Evolutionary conservation across 2,888 invertebrate species (phyloP).

Genomic region (Hipparchia semele): DNA sequence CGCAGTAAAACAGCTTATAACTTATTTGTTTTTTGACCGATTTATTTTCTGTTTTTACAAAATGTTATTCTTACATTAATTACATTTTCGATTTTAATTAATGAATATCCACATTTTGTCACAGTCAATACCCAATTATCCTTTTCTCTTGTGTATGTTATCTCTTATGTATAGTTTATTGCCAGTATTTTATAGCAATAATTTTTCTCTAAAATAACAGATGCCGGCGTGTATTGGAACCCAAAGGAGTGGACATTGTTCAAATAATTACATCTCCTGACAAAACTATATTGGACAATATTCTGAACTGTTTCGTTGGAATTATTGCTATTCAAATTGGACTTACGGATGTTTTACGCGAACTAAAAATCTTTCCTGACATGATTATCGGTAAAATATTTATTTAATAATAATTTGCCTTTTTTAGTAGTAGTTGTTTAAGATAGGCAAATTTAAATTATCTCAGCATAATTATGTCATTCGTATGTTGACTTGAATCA

Average conservation of each 20-base stretch:
- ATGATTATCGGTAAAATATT: slow-evolving; percentile 87
- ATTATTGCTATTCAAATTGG: slow-evolving; percentile 89
- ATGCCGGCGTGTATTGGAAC: slow-evolving; percentile 73
- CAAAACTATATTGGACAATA: slow-evolving; percentile 79
- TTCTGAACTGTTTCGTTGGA: slow-evolving; percentile 88
- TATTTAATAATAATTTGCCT: neutral
- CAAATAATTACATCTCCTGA: slow-evolving; percentile 86
- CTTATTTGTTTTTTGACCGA: too few species aligned
- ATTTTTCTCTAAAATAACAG: slow-evolving; percentile 46
- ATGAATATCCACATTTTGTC: too few species aligned
- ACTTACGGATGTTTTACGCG: slow-evolving; percentile 68
- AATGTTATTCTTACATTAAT: too few species aligned
- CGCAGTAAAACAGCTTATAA: too few species aligned
- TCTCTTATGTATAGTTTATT: neutral
- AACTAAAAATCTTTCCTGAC: slow-evolving; percentile 85
- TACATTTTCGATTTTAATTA: too few species aligned
- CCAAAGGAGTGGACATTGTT: slow-evolving; percentile 86
- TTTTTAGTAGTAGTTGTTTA: too few species aligned
- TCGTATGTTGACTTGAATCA: too few species aligned
- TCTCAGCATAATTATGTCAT: too few species aligned
- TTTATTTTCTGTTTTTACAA: too few species aligned
- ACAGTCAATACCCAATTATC: too few species aligned
- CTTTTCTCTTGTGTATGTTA: too few species aligned
- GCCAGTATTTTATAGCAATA: neutral
- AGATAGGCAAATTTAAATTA: too few species aligned